Evolutionary conservation across 2,797 vertebrate genomes (phyloP).

Genomic region (Crax fasciolata): DNA sequence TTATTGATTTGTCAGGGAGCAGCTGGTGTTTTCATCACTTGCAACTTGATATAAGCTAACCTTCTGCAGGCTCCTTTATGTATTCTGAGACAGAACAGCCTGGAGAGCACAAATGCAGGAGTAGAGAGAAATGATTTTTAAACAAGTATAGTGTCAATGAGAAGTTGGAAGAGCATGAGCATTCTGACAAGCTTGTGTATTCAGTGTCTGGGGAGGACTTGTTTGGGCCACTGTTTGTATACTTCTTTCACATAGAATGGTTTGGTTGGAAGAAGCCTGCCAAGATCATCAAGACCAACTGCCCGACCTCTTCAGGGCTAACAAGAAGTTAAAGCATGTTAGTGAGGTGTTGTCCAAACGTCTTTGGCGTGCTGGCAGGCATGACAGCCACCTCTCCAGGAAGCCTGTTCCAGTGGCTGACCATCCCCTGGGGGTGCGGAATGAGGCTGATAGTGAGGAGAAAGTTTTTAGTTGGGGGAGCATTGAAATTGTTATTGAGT

Average conservation of each 20-base stretch:
- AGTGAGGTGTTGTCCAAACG: no score
- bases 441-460: not conserved
- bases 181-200: not conserved
- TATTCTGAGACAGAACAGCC: not conserved
- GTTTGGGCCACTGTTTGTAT: not conserved
- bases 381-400: no score
- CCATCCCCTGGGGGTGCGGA: not conserved
- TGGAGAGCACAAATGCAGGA: not conserved
- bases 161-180: not conserved
- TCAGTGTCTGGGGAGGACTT: not conserved
- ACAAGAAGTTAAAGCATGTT: accelerated
- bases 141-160: not conserved
- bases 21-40: not conserved
- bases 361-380: no score
- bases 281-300: no score
- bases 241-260: not conserved
- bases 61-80: not conserved
- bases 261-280: no score
- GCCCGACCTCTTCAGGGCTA: no score
- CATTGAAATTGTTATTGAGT: not conserved
- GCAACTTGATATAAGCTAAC: not conserved
- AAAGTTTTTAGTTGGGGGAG: not conserved
- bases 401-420: no score
- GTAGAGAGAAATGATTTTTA: accelerated
- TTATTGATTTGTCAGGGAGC: not conserved